A percentile compares a stretch with the other conserved stretches of the same genome.
Evolutionary conservation across 2,888 invertebrate genomes (phyloP).

Genomic region (Meiosimyza platycephala): DNA sequence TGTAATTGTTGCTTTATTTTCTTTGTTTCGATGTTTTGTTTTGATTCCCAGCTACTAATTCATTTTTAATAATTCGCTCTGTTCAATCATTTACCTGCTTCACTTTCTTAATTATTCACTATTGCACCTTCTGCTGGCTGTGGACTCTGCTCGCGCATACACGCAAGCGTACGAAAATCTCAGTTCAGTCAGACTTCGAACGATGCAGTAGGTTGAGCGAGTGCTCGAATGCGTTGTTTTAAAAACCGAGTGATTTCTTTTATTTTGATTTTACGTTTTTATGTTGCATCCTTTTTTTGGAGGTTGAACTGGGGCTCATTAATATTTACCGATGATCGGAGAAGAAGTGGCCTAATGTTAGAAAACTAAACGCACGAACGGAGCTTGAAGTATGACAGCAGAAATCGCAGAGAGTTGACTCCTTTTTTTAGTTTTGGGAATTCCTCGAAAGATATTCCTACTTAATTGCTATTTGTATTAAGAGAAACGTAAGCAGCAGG

Average conservation of each 20-base stretch:
- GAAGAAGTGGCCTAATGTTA: constrained; percentile 32
- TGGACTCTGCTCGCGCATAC: neutral
- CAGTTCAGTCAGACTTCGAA: too few relatives aligned
- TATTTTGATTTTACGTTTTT: neutral
- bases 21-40: constrained; percentile 48
- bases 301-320: constrained; percentile 40
- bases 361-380: constrained; percentile 4
- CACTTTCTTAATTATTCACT: constrained; percentile 39
- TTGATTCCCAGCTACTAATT: constrained; percentile 58
- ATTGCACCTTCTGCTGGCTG: constrained; percentile 17
- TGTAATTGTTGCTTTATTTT: constrained; percentile 10
- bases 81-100: constrained; percentile 42
- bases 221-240: neutral
- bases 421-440: constrained; percentile 41
- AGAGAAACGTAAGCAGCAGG: constrained; percentile 44
- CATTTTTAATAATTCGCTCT: constrained; percentile 64
- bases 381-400: constrained; percentile 16
- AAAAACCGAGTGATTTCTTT: constrained; percentile 7
- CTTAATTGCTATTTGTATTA: constrained; percentile 56
- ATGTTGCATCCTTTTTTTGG: constrained; percentile 20
- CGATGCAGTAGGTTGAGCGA: neutral
- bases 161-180: constrained; percentile 7
- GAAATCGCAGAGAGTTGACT: constrained; percentile 9
- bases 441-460: constrained; percentile 44
- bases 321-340: constrained; percentile 38